Evolutionary conservation across 1,140 invertebrate species (phyloP), one percentile per base, ranked within the genome.

Genomic region (Bombus difficillimus): DNA sequence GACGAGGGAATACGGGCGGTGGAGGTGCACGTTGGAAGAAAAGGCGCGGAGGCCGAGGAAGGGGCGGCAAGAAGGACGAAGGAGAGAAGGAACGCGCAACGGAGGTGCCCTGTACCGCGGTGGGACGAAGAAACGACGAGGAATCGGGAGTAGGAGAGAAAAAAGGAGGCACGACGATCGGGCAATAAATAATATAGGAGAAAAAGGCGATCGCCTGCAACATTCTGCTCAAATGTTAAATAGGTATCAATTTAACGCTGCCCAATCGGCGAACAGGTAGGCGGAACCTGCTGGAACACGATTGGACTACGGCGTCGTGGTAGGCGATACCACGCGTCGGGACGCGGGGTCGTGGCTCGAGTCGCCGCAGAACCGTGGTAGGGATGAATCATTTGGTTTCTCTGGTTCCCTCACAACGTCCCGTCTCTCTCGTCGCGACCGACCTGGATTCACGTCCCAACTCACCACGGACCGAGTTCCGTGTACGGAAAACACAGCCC

Each of bases 151-250:
- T 34, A 76, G 57, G 62, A 68, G 79, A 88, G 83, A 87, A 91
- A 90, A 87, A 89, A 90, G 87, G 79, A 93, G 90, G 92, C 88
- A 93, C 90, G 91, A 90, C 88, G 90, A 93, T 89, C 80, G 90
- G 77, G 87, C 90, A 92, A 94, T 94, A 94, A 94, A 95, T 95
- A 95, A 95, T 94, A 93, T 81, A 93, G 91, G 90, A 83, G 86
- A 93, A 93, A 93, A 93, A 93, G 91, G 80, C 93, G 93, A 94
- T 94, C 93, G 93, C 92, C 92, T 91, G 93, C 91, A 92, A 93
- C 92, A 93, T 93, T 93, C 92, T 93, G 92, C 93, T 94, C 93
- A 93, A 95, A 94, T 93, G 94, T 93, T 94, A 94, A 95, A 95
- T 93, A 94, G 93, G 92, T 94, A 95, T 93, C 94, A 94, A 94